phyloP scores from a whole-genome alignment of 2,888 invertebrate species.

The Vesta saturnalis region DNA sequence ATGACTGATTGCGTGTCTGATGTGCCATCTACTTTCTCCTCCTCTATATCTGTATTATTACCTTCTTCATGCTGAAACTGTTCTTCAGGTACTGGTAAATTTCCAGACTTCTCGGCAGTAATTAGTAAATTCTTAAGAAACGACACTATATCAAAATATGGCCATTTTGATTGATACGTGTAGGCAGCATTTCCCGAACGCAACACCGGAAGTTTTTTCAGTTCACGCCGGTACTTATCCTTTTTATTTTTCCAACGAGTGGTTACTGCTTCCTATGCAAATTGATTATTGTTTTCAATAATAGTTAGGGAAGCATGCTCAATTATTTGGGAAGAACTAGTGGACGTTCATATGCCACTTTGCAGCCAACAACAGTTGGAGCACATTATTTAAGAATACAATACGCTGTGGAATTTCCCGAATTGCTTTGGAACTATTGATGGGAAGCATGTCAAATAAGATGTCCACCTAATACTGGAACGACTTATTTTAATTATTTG shows the following conservation, averaged over 20 bases:
- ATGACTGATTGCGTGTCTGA: too few relatives aligned
- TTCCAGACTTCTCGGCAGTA: too few relatives aligned
- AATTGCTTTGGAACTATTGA: too few relatives aligned
- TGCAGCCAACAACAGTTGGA: constrained; percentile 43
- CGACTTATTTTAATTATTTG: constrained; percentile 17
- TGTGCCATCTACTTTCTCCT: neutral
- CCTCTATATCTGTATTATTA: constrained; percentile 22
- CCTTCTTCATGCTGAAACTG: too few relatives aligned
- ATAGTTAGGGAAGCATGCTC: too few relatives aligned
- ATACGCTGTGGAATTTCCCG: too few relatives aligned
- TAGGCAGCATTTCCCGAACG: constrained; percentile 17
- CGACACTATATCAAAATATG: too few relatives aligned
- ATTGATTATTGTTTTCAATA: too few relatives aligned
- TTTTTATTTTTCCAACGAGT: constrained; percentile 26
- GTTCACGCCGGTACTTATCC: constrained; percentile 19
- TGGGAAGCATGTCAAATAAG: constrained; percentile 45
- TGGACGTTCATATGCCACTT: constrained; percentile 38
- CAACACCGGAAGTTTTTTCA: constrained; percentile 14
- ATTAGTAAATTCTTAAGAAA: too few relatives aligned
- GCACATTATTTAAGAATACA: too few relatives aligned
- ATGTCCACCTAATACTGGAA: constrained; percentile 36
- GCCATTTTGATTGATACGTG: constrained; percentile 7
- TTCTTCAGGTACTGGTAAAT: too few relatives aligned
- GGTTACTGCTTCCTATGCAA: constrained; percentile 21
- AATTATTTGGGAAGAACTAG: too few relatives aligned